Evolutionary conservation across 2,888 invertebrate genomes (phyloP), one percentile per base, ranked within the genome.

Genomic region (Drosophila planitibia): DNA sequence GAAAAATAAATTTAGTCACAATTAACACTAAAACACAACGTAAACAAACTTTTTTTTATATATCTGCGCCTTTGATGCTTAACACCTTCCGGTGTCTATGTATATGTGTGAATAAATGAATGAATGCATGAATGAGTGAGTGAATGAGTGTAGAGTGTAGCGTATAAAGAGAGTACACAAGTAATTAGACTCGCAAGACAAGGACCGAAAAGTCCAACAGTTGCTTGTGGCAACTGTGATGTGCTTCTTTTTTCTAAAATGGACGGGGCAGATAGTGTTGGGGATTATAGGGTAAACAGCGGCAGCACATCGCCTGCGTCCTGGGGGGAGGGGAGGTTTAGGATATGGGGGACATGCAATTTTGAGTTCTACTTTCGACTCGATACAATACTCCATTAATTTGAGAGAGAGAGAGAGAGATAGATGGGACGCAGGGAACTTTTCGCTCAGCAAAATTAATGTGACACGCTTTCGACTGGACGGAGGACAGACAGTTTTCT

Each of bases 361-460:
- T 35, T 49, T 61, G 60, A 61, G 63, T 79, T 68, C 39, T 55
- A 55, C 16, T 65, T 76, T 25, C 25, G 28, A 70, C 58, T 58
- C 53, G n/a, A 53, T 59, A 74, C 65, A 73, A 73, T 70, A 68
- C 49, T 39, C 47, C 22, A 49, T 25, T 25, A 22, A 53, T 37
- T 19, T 47, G n/a, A 28, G 28, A 68, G n/a, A 69, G 49, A 39
- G 25, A 57, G 10, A 59, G 32, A 47, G 51, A 70, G 25, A 25
- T 22, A 67, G 44, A 32, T 28, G n/a, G 65, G 77, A 84, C 84
- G 92, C 93, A 93, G 93, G 93, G 93, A 91, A 93, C 91, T 92
- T 90, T 92, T 90, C 93, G 93, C 93, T 93, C 93, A 93, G 92
- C 93, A 93, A 93, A 93, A 93, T 93, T 93, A 90, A 93, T 93